Conservation (phyloP, 2,797 vertebrate genomes). For the Coregonus suidteri region DNA sequence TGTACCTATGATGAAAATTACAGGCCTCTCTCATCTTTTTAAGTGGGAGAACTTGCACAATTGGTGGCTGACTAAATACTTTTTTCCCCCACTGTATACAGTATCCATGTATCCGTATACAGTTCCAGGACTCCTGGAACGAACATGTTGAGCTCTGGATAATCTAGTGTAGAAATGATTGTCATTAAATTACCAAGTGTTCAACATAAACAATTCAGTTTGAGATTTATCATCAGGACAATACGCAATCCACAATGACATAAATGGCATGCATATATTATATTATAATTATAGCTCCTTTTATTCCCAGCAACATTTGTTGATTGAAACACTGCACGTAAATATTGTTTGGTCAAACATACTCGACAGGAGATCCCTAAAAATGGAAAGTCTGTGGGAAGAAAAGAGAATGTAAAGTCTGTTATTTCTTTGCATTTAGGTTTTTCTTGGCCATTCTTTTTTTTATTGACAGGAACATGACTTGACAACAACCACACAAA, state of each 20-base stretch:
- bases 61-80: too few species aligned
- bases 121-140: background rate
- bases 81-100: background rate
- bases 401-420: slow-evolving; percentile 14
- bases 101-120: background rate
- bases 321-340: background rate
- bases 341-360: background rate
- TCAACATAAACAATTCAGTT: background rate
- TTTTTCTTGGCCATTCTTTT: slow-evolving; percentile 2
- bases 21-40: too few species aligned
- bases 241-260: background rate
- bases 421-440: slow-evolving; percentile 3
- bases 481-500: slow-evolving; percentile 30
- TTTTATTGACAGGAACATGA: slow-evolving; percentile 12
- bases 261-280: too few species aligned
- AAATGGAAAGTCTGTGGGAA: slow-evolving; percentile 23
- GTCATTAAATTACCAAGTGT: background rate
- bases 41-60: too few species aligned
- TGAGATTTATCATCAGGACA: slow-evolving; percentile 26
- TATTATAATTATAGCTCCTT: background rate
- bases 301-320: background rate
- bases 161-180: slow-evolving; percentile 2
- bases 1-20: too few species aligned
- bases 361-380: background rate
- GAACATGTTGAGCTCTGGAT: background rate